Evolutionary conservation across 2,797 vertebrate genomes (phyloP), one percentile per base, ranked within the genome.

Genomic region (Delichon dasypus): DNA sequence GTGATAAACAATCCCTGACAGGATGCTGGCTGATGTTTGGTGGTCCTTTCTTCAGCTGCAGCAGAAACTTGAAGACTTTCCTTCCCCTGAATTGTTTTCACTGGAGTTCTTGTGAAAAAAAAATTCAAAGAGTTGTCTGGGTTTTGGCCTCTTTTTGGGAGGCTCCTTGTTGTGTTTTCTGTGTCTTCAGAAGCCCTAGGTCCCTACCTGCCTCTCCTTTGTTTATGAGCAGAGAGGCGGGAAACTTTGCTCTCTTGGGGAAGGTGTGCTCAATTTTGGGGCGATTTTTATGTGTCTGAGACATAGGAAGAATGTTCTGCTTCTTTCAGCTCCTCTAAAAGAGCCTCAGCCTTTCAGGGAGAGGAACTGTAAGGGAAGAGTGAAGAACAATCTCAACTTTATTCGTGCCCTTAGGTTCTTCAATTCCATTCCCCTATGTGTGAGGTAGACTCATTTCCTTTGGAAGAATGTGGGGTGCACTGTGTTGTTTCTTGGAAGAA

Each of bases 271-370:
- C 10, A 6, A 13, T 73, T 90, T 26, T 72, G 34, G 29, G 32
- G 8, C 32, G 23, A 15, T 45, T 64, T 45, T 36, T 29, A 10
- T 18, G 2, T 54, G 20, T 19, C 62, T 36, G 48, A 27, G 6
- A 8, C 9, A 2, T 16, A 2, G 51, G 9, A 13, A 45, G 8
- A 73, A 38, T 6, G 5, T 27, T 74, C 45, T 34, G 7, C 16
- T 65, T 23, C n/a, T 53, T 81, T 55, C 50, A 57, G 18, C 19
- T 79, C 34, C 34, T 11, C 58, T 30, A 5, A 22, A 73, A 51
- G 12, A 38, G 12, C 40, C 9, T 7, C 32, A 38, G 0, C 11
- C 8, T 66, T 80, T 19, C 1, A 0, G 13, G 18, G 40, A 57
- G 48, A 67, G 26, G 21, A 68, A 54, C 10, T 60, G 34, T 11